Evolutionary conservation across 2,888 invertebrate genomes (phyloP), one percentile per base, ranked within the genome.

Genomic region (Mimumesa dahlbomi): DNA sequence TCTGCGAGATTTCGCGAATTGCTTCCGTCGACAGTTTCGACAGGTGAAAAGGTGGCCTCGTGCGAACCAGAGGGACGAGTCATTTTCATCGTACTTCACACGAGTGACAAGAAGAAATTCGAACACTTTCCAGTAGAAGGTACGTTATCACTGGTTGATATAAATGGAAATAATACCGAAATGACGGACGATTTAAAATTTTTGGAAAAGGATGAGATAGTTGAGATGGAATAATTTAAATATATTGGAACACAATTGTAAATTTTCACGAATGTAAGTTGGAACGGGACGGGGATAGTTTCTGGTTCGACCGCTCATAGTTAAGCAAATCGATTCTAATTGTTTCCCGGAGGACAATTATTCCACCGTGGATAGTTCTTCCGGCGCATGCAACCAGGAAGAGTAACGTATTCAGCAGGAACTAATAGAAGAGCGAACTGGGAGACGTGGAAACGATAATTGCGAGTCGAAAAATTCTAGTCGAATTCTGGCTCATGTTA

Each of bases 1-100:
- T 50, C 16, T 38, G 18, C n/a, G 22, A 49, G 43, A n/a, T n/a
- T n/a, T n/a, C n/a, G 40, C 43, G 43, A 58, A 76, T 71, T 48
- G 62, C 19, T 66, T 48, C 34, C 19, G 48, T 48, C 19, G 18
- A 18, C 13, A 9, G 14, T 48, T 18, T 9, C 31, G 22, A 31
- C 16, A 38, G 31, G 34, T 22, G 14, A 42, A 29, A 43, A 13
- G 9, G 0, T 7, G 14, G 6, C 9, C 3, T 7, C 5, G n/a
- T 36, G 16, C 2, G 7, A 31, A 48, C 9, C 9, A 6, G 1
- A 2, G 1, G 29, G 29, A 29, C 2, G 29, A 29, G 9, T 9
- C 29, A 29, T 43, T 21, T 21, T 16, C 11, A n/a, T 16, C 7
- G 52, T 40, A 14, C 13, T 16, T 16, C 18, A 29, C 6, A 6